phyloP scores from a whole-genome alignment of 2,113 vertebrate species.

The Psilopsiagon aurifrons region DNA sequence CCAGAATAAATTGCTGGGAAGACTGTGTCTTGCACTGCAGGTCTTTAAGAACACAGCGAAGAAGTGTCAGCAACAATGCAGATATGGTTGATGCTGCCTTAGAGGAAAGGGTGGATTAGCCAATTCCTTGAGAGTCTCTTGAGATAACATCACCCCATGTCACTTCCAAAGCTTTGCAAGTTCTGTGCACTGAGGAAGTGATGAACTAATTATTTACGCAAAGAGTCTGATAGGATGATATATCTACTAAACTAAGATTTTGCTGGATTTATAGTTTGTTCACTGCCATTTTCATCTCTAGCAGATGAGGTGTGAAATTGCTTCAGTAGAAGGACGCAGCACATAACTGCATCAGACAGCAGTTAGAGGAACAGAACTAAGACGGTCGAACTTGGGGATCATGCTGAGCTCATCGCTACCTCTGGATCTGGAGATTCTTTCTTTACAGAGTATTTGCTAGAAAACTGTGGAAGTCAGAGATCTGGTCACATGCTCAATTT shows the following conservation, averaged over 20 bases:
- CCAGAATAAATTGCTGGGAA: not conserved
- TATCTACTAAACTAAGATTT: conserved; percentile 17
- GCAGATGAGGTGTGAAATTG: conserved; percentile 71
- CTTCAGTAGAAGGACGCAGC: conserved; percentile 23
- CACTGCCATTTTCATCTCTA: conserved; percentile 50
- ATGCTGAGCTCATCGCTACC: not conserved
- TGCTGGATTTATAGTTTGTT: conserved; percentile 61
- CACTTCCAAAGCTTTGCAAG: not conserved
- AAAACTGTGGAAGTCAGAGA: not conserved
- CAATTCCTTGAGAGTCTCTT: not conserved
- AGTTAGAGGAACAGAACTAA: not conserved
- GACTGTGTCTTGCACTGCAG: not conserved
- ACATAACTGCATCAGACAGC: conserved; percentile 7
- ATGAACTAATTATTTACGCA: conserved; percentile 46
- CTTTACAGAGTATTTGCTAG: not conserved
- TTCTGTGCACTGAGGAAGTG: not conserved
- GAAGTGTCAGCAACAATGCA: not conserved
- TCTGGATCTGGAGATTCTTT: not conserved
- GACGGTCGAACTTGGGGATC: not conserved
- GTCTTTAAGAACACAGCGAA: not conserved
- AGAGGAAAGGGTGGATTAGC: not conserved
- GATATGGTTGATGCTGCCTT: not conserved
- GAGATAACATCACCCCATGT: not conserved
- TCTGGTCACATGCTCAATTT: not conserved
- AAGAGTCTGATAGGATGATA: conserved; percentile 24